phyloP scores from a whole-genome alignment of 30 jellyfish, hydroid and myxozoan genomes.

The Aurelia sp. region DNA sequence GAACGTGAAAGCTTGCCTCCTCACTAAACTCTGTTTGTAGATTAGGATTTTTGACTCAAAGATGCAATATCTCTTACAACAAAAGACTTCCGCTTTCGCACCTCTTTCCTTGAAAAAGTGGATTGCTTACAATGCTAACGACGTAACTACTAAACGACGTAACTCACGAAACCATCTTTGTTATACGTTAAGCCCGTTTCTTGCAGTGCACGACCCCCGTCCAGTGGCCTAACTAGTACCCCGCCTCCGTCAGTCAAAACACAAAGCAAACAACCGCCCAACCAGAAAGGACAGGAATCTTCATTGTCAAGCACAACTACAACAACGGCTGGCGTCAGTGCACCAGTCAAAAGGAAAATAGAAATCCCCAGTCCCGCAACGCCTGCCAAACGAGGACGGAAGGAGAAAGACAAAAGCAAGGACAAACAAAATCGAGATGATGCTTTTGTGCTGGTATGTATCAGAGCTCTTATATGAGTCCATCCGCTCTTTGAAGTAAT shows the following conservation, averaged over 20 bases:
- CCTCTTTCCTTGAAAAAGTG: too few species aligned
- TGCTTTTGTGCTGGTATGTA: conserved; percentile 36
- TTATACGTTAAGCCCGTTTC: too few species aligned
- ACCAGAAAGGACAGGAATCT: conserved; percentile 9
- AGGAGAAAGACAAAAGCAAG: conserved; percentile 68
- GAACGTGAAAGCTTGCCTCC: too few species aligned
- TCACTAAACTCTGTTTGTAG: too few species aligned
- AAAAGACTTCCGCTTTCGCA: too few species aligned
- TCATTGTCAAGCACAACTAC: conserved; percentile 26
- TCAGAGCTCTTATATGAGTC: neutral
- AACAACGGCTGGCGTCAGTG: conserved; percentile 8
- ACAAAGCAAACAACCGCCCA: conserved; percentile 7
- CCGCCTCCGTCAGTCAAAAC: conserved; percentile 17
- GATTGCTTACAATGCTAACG: too few species aligned
- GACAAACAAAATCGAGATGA: conserved; percentile 61
- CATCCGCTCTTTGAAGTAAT: too few species aligned
- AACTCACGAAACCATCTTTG: too few species aligned
- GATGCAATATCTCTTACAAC: too few species aligned
- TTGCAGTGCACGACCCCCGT: conserved; percentile 24
- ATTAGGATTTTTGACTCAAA: too few species aligned
- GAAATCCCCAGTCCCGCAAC: neutral
- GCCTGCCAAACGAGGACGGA: conserved; percentile 68
- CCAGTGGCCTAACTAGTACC: neutral
- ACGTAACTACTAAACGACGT: too few species aligned
- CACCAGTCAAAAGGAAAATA: conserved; percentile 40